These are phyloP conservation scores for Lepidurus apus DNA, from an alignment of 1,140 invertebrate genomes.

Conservation along the genomic window DNA sequence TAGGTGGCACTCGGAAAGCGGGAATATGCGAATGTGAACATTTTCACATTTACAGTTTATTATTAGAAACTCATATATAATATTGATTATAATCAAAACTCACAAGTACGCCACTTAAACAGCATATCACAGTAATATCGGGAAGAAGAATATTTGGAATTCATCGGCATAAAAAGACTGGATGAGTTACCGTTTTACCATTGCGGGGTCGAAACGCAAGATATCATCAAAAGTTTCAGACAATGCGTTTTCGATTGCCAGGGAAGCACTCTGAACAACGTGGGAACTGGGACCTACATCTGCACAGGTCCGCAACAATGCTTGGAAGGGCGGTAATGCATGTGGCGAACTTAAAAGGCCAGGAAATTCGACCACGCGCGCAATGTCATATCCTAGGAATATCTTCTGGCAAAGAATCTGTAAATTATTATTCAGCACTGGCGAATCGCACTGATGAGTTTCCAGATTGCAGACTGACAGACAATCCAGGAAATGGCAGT, in stretches of 20 bases:
- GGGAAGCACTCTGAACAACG: neutral
- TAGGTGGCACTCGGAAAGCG: too few relatives aligned
- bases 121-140: conserved; percentile 8
- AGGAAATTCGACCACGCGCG: conserved; percentile 40
- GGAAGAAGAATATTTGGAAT: neutral
- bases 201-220: neutral
- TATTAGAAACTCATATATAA: too few relatives aligned
- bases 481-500: conserved; percentile 63
- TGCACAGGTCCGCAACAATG: conserved; percentile 53
- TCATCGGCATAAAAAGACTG: neutral
- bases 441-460: conserved; percentile 49
- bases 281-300: conserved; percentile 44
- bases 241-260: neutral
- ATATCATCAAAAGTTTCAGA: neutral
- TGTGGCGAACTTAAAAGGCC: conserved; percentile 54
- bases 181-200: neutral
- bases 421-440: conserved; percentile 58
- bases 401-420: conserved; percentile 60
- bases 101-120: neutral
- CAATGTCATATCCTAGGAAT: conserved; percentile 49
- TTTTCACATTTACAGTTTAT: too few relatives aligned
- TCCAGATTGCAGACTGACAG: conserved; percentile 51
- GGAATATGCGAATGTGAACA: too few relatives aligned
- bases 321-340: conserved; percentile 51
- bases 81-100: neutral